Evolutionary conservation across 1,140 invertebrate genomes (phyloP).

Genomic region (Zelostemma sp.): DNA sequence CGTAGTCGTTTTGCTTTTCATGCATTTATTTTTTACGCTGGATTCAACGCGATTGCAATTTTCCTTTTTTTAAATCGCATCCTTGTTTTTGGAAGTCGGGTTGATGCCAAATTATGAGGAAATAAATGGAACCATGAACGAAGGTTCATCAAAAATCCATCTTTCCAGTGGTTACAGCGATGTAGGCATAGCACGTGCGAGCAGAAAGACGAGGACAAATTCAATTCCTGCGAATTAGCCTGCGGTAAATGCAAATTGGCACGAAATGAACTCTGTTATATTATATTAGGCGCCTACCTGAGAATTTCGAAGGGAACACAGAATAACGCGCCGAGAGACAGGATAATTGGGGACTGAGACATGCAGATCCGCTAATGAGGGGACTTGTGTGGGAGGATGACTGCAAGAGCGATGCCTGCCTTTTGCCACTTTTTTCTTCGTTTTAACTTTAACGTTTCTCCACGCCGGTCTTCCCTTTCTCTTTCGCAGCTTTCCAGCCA

Average conservation of each 20-base stretch:
- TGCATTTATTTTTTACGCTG: slow-evolving; percentile 1
- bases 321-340: slow-evolving; percentile 57
- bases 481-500: slow-evolving; percentile 26
- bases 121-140: neutral
- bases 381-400: slow-evolving; percentile 54
- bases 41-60: no score
- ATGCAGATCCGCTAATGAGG: slow-evolving; percentile 68
- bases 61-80: no score
- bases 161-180: slow-evolving; percentile 11
- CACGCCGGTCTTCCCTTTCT: slow-evolving; percentile 32
- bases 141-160: slow-evolving; percentile 15
- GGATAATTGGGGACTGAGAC: slow-evolving; percentile 67
- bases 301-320: slow-evolving; percentile 65
- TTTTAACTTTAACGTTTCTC: slow-evolving; percentile 31
- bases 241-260: slow-evolving; percentile 68
- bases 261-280: slow-evolving; percentile 69
- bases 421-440: slow-evolving; percentile 40
- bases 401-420: slow-evolving; percentile 40
- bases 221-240: slow-evolving; percentile 65
- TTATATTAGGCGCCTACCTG: slow-evolving; percentile 67
- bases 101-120: neutral
- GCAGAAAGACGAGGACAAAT: slow-evolving; percentile 60
- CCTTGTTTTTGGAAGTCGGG: no score
- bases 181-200: slow-evolving; percentile 49
- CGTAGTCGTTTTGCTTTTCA: no score